Conservation (phyloP, 2,888 invertebrate genomes). For the Blastobasis adustella region DNA sequence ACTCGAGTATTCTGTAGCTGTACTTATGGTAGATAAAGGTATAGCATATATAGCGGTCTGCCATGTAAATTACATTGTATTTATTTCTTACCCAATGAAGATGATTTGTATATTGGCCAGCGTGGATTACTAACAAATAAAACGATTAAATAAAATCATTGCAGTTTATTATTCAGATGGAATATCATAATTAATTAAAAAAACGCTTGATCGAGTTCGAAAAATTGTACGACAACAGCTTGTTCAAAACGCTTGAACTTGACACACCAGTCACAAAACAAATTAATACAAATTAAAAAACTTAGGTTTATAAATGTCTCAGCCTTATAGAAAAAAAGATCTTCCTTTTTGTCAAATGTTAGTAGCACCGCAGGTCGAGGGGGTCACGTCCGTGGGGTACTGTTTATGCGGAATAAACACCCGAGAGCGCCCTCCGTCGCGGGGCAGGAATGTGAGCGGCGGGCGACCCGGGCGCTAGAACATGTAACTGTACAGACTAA, state of each 20-base stretch:
- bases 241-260: conserved; percentile 53
- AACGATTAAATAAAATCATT: conserved; percentile 54
- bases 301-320: conserved; percentile 65
- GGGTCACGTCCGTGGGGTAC: conserved; percentile 50
- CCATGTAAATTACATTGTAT: too few species aligned
- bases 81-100: too few species aligned
- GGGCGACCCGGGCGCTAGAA: too few species aligned
- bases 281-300: conserved; percentile 63
- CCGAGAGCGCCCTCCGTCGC: conserved; percentile 60
- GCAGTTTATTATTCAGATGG: conserved; percentile 65
- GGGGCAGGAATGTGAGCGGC: conserved; percentile 25
- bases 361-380: conserved; percentile 55
- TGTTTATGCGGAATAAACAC: conserved; percentile 60
- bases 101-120: too few species aligned
- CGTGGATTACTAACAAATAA: background rate
- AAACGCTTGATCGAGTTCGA: conserved; percentile 63
- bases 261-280: conserved; percentile 60
- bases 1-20: too few species aligned
- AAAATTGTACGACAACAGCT: conserved; percentile 66
- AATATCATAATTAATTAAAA: conserved; percentile 61
- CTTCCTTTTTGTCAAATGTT: conserved; percentile 56
- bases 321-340: conserved; percentile 73
- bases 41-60: too few species aligned
- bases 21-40: too few species aligned
- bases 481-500: conserved; percentile 25